Conservation (phyloP, 1,140 invertebrate genomes). For the Nephila pilipes region DNA sequence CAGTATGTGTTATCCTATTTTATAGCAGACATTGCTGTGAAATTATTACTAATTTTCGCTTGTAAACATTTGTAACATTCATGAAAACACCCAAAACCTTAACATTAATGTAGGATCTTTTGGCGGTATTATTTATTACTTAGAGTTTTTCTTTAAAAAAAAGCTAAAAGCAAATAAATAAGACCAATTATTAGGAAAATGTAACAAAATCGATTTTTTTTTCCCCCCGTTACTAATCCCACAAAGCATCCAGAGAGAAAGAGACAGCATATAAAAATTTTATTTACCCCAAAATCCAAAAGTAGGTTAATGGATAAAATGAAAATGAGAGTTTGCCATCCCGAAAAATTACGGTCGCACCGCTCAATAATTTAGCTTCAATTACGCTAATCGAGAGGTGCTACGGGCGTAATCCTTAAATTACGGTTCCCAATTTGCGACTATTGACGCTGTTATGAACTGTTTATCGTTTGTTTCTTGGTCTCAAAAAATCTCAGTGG, state of each 20-base stretch:
- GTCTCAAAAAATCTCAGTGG: not conserved
- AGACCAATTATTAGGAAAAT: not conserved
- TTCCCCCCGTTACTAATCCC: not conserved
- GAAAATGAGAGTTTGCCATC: conserved; percentile 39
- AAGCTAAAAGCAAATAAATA: not conserved
- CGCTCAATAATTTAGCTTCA: conserved; percentile 42
- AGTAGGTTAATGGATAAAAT: conserved; percentile 46
- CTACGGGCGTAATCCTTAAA: conserved; percentile 39
- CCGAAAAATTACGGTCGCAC: conserved; percentile 22
- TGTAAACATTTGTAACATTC: not conserved
- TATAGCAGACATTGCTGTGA: not conserved
- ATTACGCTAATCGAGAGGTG: not conserved
- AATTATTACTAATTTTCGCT: not conserved
- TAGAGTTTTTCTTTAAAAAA: not conserved
- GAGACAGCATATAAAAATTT: not conserved
- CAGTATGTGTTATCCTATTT: not conserved
- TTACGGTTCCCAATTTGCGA: conserved; percentile 16
- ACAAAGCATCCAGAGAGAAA: not conserved
- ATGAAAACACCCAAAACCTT: not conserved
- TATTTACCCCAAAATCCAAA: conserved; percentile 11
- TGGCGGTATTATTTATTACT: not conserved
- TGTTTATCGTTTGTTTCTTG: conserved; percentile 3
- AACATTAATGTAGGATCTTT: not conserved
- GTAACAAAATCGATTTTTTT: not conserved
- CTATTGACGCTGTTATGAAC: conserved; percentile 26